phyloP scores from a whole-genome alignment of 2,113 vertebrate genomes.

The Sus scrofa region DNA sequence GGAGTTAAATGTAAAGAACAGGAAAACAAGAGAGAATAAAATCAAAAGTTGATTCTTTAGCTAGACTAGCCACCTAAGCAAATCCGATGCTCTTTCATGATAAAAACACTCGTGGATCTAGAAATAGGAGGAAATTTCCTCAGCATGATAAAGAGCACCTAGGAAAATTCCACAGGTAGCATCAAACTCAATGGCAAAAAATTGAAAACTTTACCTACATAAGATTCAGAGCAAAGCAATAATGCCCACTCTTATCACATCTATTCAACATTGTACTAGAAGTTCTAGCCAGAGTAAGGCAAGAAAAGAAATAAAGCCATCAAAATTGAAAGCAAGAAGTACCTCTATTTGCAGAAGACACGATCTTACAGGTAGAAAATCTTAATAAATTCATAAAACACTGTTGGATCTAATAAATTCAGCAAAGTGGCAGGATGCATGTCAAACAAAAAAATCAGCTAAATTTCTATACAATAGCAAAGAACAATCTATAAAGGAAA shows the following conservation, averaged over 20 bases:
- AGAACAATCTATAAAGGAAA: neutral
- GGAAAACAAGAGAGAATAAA: neutral
- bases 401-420: neutral
- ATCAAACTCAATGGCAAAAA: neutral
- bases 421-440: neutral
- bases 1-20: neutral
- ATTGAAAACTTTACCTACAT: neutral
- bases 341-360: neutral
- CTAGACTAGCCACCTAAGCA: neutral
- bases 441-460: neutral
- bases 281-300: neutral
- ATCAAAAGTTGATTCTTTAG: neutral
- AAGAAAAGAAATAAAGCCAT: slow-evolving; percentile 12
- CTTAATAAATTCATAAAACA: neutral
- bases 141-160: neutral
- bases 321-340: slow-evolving; percentile 19
- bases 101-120: neutral
- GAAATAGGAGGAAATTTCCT: neutral
- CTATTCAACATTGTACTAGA: neutral
- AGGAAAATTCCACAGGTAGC: neutral
- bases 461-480: neutral
- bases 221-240: neutral
- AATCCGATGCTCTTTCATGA: neutral
- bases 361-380: neutral
- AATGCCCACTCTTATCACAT: neutral